These are phyloP conservation scores for Hestina assimilis DNA, from an alignment of 1,140 invertebrate genomes.

Conservation along the genomic window DNA sequence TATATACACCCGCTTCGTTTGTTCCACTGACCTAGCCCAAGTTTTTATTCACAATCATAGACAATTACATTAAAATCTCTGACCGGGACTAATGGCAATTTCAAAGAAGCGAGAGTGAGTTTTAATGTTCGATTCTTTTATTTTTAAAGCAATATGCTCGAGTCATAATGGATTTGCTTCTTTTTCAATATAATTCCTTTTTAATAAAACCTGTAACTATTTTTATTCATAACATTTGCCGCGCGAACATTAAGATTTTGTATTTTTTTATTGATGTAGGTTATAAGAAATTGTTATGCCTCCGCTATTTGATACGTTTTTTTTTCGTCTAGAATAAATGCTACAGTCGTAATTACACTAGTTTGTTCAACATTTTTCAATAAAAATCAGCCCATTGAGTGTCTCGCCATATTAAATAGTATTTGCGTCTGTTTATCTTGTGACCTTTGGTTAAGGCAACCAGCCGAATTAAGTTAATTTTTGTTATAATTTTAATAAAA, in stretches of 20 bases:
- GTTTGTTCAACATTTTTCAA: too few species aligned
- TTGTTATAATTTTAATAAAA: too few species aligned
- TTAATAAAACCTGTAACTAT: not conserved
- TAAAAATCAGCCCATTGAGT: too few species aligned
- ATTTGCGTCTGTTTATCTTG: too few species aligned
- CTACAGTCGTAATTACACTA: too few species aligned
- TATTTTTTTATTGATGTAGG: not conserved
- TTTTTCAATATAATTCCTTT: not conserved
- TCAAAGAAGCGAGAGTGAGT: conserved; percentile 16
- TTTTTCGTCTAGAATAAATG: too few species aligned
- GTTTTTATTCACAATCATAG: conserved; percentile 23
- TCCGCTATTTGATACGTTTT: too few species aligned
- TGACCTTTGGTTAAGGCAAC: too few species aligned
- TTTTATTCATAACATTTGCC: not conserved
- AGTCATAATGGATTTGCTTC: conserved; percentile 2
- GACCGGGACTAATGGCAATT: conserved; percentile 22
- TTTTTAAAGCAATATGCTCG: conserved; percentile 8
- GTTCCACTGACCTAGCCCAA: conserved; percentile 16
- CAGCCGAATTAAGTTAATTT: too few species aligned
- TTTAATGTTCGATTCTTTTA: conserved; percentile 12
- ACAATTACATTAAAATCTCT: conserved; percentile 14
- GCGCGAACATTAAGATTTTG: not conserved
- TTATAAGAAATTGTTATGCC: too few species aligned
- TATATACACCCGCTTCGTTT: not conserved
- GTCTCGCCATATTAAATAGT: too few species aligned